Percentiles rank a stretch among this genome's conserved stretches.
These are phyloP conservation scores for Agrilus mali DNA, from an alignment of 2,888 invertebrate genomes.

Conservation along the genomic window DNA sequence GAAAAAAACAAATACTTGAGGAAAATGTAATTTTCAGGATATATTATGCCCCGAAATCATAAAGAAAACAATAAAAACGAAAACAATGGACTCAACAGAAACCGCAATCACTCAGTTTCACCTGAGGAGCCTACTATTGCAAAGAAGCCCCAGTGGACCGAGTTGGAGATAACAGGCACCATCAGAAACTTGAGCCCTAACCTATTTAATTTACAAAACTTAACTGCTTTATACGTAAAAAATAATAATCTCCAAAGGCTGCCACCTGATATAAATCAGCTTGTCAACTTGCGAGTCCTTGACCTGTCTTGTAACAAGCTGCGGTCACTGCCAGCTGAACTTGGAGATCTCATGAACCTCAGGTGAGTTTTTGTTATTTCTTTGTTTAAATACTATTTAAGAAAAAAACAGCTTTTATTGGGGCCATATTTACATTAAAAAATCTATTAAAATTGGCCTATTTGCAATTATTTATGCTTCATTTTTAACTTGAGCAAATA, in stretches of 20 bases:
- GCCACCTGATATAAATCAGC: constrained; percentile 79
- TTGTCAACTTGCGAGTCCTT: constrained; percentile 73
- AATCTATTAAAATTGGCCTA: no score
- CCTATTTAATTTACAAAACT: constrained; percentile 81
- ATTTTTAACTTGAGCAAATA: no score
- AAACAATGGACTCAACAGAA: constrained; percentile 55
- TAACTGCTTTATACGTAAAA: constrained; percentile 90
- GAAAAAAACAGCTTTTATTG: no score
- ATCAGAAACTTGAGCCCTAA: constrained; percentile 88
- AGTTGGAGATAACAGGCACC: constrained; percentile 70
- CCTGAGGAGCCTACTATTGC: constrained; percentile 85
- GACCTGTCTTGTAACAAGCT: constrained; percentile 94
- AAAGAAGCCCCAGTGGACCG: constrained; percentile 82
- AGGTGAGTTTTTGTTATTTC: constrained; percentile 42
- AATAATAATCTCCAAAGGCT: constrained; percentile 88
- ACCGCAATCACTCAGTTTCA: constrained; percentile 85
- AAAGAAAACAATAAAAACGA: constrained; percentile 77
- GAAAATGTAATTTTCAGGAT: constrained; percentile 25
- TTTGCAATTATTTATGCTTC: no score
- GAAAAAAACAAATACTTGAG: constrained; percentile 5
- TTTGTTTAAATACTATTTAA: not conserved
- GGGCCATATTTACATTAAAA: no score
- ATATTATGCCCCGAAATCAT: constrained; percentile 43
- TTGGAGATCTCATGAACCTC: constrained; percentile 92
- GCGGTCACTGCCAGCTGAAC: constrained; percentile 85